Conservation (phyloP, 2,888 invertebrate species). For the Athalia cordata region DNA sequence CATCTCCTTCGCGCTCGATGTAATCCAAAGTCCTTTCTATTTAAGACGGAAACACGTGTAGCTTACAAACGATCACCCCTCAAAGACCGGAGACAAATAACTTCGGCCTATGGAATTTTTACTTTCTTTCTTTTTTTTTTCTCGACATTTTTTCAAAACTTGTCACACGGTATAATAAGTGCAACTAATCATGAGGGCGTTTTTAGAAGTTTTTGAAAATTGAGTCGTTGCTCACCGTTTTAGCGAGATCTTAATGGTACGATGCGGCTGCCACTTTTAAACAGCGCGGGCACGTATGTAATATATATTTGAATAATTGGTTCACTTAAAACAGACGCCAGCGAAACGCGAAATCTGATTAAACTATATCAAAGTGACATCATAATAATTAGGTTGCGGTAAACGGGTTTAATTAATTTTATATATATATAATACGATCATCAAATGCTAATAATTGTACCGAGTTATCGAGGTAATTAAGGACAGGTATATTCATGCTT, state of each 20-base stretch:
- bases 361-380: constrained; percentile 28
- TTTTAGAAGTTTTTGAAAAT: neutral
- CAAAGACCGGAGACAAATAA: neutral
- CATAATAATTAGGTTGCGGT: constrained; percentile 21
- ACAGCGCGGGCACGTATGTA: neutral
- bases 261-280: neutral
- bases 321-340: neutral
- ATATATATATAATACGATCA: neutral
- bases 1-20: constrained; percentile 36
- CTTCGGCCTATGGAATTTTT: neutral
- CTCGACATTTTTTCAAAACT: neutral
- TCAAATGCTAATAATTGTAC: neutral
- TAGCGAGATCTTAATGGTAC: too few species aligned
- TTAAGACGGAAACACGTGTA: constrained; percentile 42
- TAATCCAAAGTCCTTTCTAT: constrained; percentile 40
- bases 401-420: constrained; percentile 33
- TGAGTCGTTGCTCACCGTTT: too few species aligned
- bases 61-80: constrained; percentile 36
- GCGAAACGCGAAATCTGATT: constrained; percentile 31
- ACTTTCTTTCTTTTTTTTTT: neutral
- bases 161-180: neutral
- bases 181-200: neutral
- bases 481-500: neutral
- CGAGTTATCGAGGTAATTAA: neutral
- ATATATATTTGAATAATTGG: neutral